Evolutionary conservation across 2,888 invertebrate genomes (phyloP), one percentile per base, ranked within the genome.

Genomic region (Camptogramma bilineatum): DNA sequence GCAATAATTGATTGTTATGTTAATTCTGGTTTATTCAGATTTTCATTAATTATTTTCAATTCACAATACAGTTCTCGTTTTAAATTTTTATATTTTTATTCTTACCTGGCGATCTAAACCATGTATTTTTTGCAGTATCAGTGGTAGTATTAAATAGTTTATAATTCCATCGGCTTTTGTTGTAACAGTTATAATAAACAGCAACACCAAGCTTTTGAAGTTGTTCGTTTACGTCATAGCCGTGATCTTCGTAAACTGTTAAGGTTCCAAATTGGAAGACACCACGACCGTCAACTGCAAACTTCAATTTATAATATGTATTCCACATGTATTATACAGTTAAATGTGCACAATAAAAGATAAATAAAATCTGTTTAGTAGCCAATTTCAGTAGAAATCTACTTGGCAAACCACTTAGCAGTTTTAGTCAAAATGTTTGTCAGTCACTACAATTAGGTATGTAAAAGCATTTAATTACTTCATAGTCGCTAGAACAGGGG

Each of bases 191-290:
- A 31, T 75, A 68, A 16, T 77, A 80, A 0, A 74, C 69, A 13
- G 73, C 73, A 0, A 52, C 0, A 0, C 74, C 72, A 4, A 78
- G 70, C 0, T 46, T 0, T 16, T 67, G 54, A 0, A 85, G 47
- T 1, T 72, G 75, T 53, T 90, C 89, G 28, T 83, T 90, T 0
- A 82, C 50, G 2, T 71, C 71, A 52, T 78, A 84, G 0, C 95
- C 95, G 71, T 90, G 84, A 71, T 95, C 94, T 70, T 86, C 84
- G 64, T 91, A 94, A 1, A 92, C 69, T 1, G 82, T 80, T 9
- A 88, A 79, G 57, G 94, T 90, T n/a, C 95, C 56, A 59, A 90
- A 90, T 63, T 94, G 93, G 28, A 95, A 90, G 48, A 85, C 83
- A 16, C 95, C 95, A 0, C 83, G 69, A 8, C 87, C 84, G 70